Evolutionary conservation across 2,797 vertebrate genomes (phyloP).

Genomic region (Eulemur coronatus): DNA sequence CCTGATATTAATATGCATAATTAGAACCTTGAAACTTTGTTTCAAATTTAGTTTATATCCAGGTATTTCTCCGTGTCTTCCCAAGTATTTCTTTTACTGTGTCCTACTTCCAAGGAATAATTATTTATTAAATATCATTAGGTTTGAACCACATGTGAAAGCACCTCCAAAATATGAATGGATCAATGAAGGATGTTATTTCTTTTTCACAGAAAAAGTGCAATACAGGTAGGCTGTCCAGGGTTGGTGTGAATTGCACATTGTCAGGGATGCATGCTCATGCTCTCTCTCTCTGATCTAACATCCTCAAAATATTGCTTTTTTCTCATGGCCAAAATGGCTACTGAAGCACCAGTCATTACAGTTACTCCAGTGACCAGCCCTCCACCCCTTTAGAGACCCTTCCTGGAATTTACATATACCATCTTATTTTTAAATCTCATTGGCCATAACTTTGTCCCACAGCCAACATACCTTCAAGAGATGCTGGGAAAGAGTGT

Average conservation of each 20-base stretch:
- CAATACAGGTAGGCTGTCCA: neutral
- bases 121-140: neutral
- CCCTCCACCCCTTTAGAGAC: neutral
- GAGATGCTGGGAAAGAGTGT: neutral
- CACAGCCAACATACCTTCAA: neutral
- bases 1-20: neutral
- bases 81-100: neutral
- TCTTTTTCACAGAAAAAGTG: neutral
- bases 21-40: neutral
- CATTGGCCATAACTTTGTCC: neutral
- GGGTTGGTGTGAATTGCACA: neutral
- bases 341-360: neutral
- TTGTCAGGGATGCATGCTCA: neutral
- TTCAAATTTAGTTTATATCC: neutral
- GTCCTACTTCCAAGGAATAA: neutral
- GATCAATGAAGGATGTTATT: neutral
- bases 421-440: neutral
- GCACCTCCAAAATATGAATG: neutral
- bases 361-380: neutral
- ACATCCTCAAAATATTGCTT: neutral
- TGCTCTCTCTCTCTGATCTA: neutral
- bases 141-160: neutral
- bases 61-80: neutral
- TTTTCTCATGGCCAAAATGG: neutral
- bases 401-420: neutral